Evolutionary conservation across 2,888 invertebrate genomes (phyloP).

Genomic region (Cynaeus angustus): DNA sequence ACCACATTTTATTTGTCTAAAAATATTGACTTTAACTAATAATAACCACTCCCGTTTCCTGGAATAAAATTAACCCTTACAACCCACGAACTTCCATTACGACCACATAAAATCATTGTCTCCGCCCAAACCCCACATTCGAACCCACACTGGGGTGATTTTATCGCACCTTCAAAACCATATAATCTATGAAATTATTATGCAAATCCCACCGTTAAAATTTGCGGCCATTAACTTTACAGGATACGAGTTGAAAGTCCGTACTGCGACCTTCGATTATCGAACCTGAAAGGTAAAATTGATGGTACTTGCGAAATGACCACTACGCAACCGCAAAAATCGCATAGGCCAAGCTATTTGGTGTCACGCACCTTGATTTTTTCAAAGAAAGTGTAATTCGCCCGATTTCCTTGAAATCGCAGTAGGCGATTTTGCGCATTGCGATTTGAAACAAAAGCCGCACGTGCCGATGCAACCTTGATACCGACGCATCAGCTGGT

Average conservation of each 20-base stretch:
- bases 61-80: too few relatives aligned
- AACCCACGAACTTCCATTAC: too few relatives aligned
- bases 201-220: conserved; percentile 10
- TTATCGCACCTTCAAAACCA: conserved; percentile 9
- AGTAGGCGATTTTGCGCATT: conserved; percentile 44
- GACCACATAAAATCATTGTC: not conserved
- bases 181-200: conserved; percentile 11
- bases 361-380: conserved; percentile 21
- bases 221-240: conserved; percentile 27
- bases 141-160: not conserved
- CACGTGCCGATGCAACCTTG: conserved; percentile 55
- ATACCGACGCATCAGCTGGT: conserved; percentile 60
- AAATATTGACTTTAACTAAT: too few relatives aligned
- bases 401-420: conserved; percentile 36
- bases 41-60: too few relatives aligned
- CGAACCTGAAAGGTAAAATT: conserved; percentile 6
- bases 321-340: conserved; percentile 17
- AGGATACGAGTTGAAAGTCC: conserved; percentile 29
- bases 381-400: conserved; percentile 27
- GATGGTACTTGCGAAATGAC: conserved; percentile 16
- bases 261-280: conserved; percentile 16
- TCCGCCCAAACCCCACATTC: not conserved
- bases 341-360: not conserved
- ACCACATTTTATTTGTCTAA: too few relatives aligned
- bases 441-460: conserved; percentile 42